A percentile compares a stretch with the other conserved stretches of the same genome.
Conservation (phyloP, 53 echinoderm and acorn worm species). For the Zoroaster sp. region DNA sequence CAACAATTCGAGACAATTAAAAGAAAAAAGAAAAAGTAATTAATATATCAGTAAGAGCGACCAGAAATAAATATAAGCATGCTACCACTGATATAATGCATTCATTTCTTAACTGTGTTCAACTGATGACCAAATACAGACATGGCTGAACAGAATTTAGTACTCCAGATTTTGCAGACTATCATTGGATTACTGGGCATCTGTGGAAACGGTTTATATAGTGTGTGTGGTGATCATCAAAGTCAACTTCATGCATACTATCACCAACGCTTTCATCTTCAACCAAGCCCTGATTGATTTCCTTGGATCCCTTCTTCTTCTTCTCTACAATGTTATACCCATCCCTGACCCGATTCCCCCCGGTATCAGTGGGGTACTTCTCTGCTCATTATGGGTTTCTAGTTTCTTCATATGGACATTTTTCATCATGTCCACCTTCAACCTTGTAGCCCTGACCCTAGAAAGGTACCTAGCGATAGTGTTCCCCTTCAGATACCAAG, state of each 20-base stretch:
- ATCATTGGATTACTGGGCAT: conserved; percentile 47
- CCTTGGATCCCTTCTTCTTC: conserved; percentile 72
- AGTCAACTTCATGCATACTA: conserved; percentile 65
- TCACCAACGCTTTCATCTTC: conserved; percentile 85
- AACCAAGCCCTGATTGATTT: conserved; percentile 85
- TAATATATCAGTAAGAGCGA: no score
- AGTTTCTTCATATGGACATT: conserved; percentile 73
- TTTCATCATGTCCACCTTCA: conserved; percentile 77
- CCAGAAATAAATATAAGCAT: no score
- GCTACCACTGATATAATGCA: no score
- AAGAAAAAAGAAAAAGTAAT: no score
- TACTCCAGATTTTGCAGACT: background rate
- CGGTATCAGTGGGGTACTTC: conserved; percentile 49
- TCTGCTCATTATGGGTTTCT: conserved; percentile 83
- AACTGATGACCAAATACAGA: no score
- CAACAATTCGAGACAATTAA: no score
- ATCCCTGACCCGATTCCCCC: conserved; percentile 30
- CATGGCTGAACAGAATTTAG: background rate
- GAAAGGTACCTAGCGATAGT: conserved; percentile 88
- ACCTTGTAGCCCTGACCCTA: conserved; percentile 74
- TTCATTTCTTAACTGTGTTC: no score
- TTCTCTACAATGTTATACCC: conserved; percentile 32
- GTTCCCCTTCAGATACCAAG: conserved; percentile 72
- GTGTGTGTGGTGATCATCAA: conserved; percentile 75
- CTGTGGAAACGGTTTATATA: conserved; percentile 72